These are phyloP conservation scores for Dendrophyllia cribrosa DNA, from an alignment of 64 coral and sea anemone genomes.

Conservation along the genomic window DNA sequence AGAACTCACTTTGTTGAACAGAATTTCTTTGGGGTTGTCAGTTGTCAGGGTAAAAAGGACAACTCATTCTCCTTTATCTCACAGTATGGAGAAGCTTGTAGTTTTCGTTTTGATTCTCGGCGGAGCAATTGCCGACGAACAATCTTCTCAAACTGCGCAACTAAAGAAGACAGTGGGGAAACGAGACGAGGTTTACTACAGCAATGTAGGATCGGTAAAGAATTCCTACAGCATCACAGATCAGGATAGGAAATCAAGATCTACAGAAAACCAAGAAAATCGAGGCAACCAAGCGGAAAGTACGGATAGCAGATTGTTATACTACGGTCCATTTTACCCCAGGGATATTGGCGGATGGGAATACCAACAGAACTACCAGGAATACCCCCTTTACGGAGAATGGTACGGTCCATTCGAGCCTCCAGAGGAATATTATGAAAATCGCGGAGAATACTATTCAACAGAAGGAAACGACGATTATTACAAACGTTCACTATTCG, in stretches of 20 bases:
- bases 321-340: constrained; percentile 44
- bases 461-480: background rate
- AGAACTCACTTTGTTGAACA: background rate
- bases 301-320: constrained; percentile 2
- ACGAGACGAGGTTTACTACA: constrained; percentile 35
- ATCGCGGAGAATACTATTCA: background rate
- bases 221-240: constrained; percentile 37
- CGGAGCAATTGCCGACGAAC: background rate
- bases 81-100: background rate
- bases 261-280: background rate
- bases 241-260: background rate
- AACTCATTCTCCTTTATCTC: background rate
- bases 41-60: background rate
- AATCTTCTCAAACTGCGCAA: background rate
- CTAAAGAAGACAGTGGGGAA: constrained; percentile 7
- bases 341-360: background rate
- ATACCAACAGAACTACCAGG: constrained; percentile 32
- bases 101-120: background rate
- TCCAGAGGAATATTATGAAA: constrained; percentile 22
- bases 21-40: background rate
- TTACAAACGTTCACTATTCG: constrained; percentile 28
- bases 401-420: constrained; percentile 38
- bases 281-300: background rate
- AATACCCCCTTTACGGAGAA: constrained; percentile 14
- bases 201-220: constrained; percentile 40